A percentile compares a stretch with the other conserved stretches of the same genome.
These are phyloP conservation scores for Acanthis flammea DNA, from an alignment of 2,797 vertebrate species.

Conservation along the genomic window DNA sequence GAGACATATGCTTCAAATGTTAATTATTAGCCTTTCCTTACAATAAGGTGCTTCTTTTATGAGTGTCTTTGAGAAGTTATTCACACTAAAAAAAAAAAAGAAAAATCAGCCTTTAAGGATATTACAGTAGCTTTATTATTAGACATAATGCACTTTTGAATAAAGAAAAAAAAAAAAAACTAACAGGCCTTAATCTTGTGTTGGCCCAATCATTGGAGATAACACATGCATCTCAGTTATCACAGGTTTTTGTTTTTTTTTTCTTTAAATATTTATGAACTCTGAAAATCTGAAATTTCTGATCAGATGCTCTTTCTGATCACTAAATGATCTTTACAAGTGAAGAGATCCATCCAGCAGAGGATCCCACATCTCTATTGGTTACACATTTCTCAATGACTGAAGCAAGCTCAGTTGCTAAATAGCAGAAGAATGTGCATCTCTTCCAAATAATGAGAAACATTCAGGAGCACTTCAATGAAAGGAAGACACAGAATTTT, in stretches of 20 bases:
- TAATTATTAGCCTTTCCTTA: neutral
- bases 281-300: neutral
- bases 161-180: neutral
- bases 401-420: neutral
- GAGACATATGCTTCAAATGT: neutral
- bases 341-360: neutral
- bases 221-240: neutral
- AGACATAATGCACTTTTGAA: neutral
- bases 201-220: neutral
- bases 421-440: neutral
- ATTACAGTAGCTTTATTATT: neutral
- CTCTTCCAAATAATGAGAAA: neutral
- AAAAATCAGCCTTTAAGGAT: neutral
- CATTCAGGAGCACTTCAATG: neutral
- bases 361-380: accelerated
- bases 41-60: neutral
- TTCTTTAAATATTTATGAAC: neutral
- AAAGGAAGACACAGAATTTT: neutral
- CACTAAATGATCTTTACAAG: neutral
- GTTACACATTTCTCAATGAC: neutral
- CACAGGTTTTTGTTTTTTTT: neutral
- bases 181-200: neutral
- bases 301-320: neutral
- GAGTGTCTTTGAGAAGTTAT: neutral
- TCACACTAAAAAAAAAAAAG: neutral